phyloP scores from a whole-genome alignment of 2,888 invertebrate genomes.

The Drosophila acutilabella region DNA sequence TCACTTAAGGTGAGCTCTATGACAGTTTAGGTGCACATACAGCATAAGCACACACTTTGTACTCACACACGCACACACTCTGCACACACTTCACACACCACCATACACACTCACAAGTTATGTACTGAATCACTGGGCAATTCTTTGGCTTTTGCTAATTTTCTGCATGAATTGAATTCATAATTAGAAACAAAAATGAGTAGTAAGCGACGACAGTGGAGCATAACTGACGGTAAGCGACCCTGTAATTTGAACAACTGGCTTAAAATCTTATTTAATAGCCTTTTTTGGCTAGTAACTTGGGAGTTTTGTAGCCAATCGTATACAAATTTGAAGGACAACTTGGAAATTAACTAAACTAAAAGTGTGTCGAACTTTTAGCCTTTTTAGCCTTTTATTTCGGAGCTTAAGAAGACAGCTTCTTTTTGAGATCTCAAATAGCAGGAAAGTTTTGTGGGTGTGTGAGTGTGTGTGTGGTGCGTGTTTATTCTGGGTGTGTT shows the following conservation, averaged over 20 bases:
- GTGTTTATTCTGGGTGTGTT: slow-evolving; percentile 13
- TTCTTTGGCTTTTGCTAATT: slow-evolving; percentile 71
- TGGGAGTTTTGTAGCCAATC: no score
- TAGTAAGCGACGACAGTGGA: not conserved
- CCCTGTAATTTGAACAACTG: not conserved
- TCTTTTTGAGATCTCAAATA: not conserved
- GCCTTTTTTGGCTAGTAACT: no score
- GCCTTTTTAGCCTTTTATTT: no score
- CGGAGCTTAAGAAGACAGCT: no score
- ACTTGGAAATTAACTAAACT: no score
- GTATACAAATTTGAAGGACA: no score
- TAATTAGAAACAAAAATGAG: slow-evolving; percentile 64
- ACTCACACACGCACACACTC: not conserved
- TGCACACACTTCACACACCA: slow-evolving; percentile 1
- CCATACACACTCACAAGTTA: slow-evolving; percentile 9
- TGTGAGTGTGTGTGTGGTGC: slow-evolving; percentile 11
- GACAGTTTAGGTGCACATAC: not conserved
- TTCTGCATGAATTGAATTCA: slow-evolving; percentile 82
- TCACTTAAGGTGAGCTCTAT: not conserved
- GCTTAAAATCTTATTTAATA: no score
- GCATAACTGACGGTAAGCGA: not conserved
- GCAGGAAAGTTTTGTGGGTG: slow-evolving; percentile 33
- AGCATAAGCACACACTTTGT: not conserved
- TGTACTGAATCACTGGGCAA: slow-evolving; percentile 53
- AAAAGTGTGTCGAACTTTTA: no score